These are phyloP conservation scores for Boleophthalmus pectinirostris DNA, from an alignment of 2,113 vertebrate genomes.

Conservation along the genomic window DNA sequence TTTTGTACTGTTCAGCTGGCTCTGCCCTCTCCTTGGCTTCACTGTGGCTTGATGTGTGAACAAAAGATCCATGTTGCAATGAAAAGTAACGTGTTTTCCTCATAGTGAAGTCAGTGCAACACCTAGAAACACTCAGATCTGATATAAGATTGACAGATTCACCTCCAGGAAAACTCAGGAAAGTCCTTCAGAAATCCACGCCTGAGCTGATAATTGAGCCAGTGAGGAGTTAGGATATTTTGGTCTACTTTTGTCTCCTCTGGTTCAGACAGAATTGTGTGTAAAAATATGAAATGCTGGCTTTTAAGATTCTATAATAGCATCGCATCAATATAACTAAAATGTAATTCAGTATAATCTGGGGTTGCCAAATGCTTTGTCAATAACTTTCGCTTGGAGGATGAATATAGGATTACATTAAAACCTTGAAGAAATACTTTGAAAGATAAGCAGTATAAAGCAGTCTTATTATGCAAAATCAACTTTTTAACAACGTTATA, in stretches of 20 bases:
- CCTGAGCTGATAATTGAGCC: not conserved
- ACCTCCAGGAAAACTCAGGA: not conserved
- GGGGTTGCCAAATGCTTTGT: too few relatives aligned
- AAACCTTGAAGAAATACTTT: too few relatives aligned
- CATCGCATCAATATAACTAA: too few relatives aligned
- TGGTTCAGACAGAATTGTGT: not conserved
- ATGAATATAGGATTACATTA: too few relatives aligned
- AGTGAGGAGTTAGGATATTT: not conserved
- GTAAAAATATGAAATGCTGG: not conserved
- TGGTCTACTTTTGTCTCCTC: not conserved
- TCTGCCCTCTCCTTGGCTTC: not conserved
- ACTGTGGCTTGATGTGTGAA: not conserved
- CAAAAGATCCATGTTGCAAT: constrained; percentile 11
- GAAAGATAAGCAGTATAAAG: too few relatives aligned
- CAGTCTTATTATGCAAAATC: too few relatives aligned
- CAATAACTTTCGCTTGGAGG: too few relatives aligned
- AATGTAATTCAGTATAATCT: too few relatives aligned
- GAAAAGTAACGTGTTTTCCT: constrained; percentile 4
- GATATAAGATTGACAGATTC: constrained; percentile 27
- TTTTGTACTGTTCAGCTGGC: not conserved
- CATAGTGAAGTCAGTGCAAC: not conserved
- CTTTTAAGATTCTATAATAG: not conserved
- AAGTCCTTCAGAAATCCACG: not conserved
- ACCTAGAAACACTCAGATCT: constrained; percentile 16
- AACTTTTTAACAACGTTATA: too few relatives aligned